phyloP scores from a whole-genome alignment of 1,140 invertebrate species.

The honey bee (Apis mellifera) region Amel_HAv3.1 CM009932.2:5463001-5463500 shows the following conservation, averaged over 20 bases:
- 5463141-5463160: constrained; percentile 27
- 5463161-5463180: neutral
- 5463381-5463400: too few species aligned
- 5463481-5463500: too few species aligned
- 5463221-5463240: neutral
- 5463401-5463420: too few species aligned
- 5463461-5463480: too few species aligned
- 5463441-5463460: too few species aligned
- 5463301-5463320: neutral
- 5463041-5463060: constrained; percentile 14
- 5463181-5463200: too few species aligned
- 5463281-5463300: neutral
- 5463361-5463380: neutral
- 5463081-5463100: neutral
- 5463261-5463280: neutral
- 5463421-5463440: too few species aligned
- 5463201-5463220: neutral
- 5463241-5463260: too few species aligned
- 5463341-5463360: neutral
- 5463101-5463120: neutral
- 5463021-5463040: constrained; percentile 24
- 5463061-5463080: constrained; percentile 20
- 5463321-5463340: too few species aligned
- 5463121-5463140: constrained; percentile 30
- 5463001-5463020: constrained; percentile 9